Evolutionary conservation across 2,113 vertebrate species (phyloP).

Genomic region (Sinocyclocheilus grahami): DNA sequence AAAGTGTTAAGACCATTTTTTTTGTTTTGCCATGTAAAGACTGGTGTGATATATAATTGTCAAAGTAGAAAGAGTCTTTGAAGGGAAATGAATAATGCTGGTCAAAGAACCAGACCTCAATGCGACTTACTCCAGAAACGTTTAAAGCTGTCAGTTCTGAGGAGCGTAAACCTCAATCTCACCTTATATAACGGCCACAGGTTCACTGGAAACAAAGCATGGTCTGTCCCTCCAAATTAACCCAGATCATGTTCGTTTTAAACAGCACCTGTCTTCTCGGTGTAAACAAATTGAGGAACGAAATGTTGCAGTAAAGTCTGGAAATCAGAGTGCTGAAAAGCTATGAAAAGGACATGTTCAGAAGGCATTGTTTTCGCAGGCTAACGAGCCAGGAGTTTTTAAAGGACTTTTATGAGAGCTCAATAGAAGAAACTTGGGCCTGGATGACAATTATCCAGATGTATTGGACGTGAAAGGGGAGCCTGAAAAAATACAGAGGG

Average conservation of each 20-base stretch:
- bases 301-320: conserved; percentile 45
- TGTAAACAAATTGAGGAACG: conserved; percentile 10
- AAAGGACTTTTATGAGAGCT: conserved; percentile 64
- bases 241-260: conserved; percentile 39
- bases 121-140: conserved; percentile 49
- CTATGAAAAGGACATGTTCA: conserved; percentile 36
- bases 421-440: conserved; percentile 57
- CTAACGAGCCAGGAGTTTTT: conserved; percentile 48
- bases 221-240: conserved; percentile 49
- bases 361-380: conserved; percentile 46
- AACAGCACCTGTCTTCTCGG: conserved; percentile 52
- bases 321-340: conserved; percentile 46
- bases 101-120: conserved; percentile 34
- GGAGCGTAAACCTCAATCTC: conserved; percentile 40
- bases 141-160: conserved; percentile 41
- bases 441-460: conserved; percentile 63
- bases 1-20: neutral
- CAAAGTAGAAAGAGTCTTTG: conserved; percentile 7
- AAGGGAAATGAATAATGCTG: conserved; percentile 26
- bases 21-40: neutral
- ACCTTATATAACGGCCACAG: conserved; percentile 37
- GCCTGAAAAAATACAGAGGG: conserved; percentile 46
- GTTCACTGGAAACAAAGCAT: conserved; percentile 55
- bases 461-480: conserved; percentile 53
- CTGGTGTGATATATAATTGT: neutral